phyloP scores from a whole-genome alignment of 2,113 vertebrate genomes.

The Beaufortia kweichowensis region DNA sequence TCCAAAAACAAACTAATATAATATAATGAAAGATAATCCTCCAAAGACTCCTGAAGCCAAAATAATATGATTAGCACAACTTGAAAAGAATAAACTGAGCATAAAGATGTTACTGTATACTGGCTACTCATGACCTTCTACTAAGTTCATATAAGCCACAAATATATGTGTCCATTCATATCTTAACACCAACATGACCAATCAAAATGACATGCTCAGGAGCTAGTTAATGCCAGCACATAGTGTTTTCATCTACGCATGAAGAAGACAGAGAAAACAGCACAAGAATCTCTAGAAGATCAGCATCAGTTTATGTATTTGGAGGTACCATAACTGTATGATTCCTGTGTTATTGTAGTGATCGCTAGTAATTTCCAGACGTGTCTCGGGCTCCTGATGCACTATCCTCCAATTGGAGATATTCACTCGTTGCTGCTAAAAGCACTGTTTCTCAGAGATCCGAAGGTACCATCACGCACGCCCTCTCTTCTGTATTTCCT shows the following conservation, averaged over 20 bases:
- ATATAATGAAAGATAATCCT: not conserved
- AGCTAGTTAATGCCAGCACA: not conserved
- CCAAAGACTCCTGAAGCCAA: not conserved
- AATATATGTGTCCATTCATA: not conserved
- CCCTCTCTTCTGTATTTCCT: too few species aligned
- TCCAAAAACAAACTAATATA: not conserved
- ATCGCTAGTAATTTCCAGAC: conserved; percentile 99
- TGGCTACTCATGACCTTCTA: not conserved
- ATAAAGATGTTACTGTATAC: not conserved
- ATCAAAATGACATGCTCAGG: conserved; percentile 5
- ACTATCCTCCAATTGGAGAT: conserved; percentile 92
- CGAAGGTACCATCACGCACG: conserved; percentile 82
- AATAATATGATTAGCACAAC: not conserved
- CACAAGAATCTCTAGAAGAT: not conserved
- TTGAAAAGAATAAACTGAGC: not conserved
- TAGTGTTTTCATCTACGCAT: not conserved
- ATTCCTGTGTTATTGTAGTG: conserved; percentile 72
- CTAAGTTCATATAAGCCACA: too few species aligned
- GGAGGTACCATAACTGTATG: not conserved
- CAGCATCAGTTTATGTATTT: not conserved
- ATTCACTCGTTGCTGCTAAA: conserved; percentile 92
- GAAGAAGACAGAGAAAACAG: not conserved
- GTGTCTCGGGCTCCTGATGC: conserved; percentile 96
- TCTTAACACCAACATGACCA: not conserved
- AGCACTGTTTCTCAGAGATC: conserved; percentile 95